Percentiles rank a stretch among this genome's conserved stretches.
phyloP scores from a whole-genome alignment of 2,888 invertebrate species.

The Limnephilus auricula region DNA sequence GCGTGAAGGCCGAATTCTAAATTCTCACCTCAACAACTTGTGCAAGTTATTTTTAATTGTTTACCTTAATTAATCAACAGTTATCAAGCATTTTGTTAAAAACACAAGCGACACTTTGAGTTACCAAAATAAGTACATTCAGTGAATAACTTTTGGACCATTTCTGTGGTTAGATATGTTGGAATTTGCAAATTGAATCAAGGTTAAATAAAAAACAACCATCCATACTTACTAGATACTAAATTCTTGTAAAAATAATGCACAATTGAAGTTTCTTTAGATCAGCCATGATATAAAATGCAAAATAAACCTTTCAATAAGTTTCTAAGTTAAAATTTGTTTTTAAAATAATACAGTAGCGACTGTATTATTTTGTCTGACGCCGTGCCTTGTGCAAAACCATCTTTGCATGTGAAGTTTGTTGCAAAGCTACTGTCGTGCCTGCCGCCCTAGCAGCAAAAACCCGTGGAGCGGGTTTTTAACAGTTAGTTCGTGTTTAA shows the following conservation, averaged over 20 bases:
- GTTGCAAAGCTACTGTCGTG: no score
- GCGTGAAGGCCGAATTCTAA: conserved; percentile 57
- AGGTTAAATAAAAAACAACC: background rate
- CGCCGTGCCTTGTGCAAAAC: no score
- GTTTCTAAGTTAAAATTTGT: no score
- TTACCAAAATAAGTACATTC: conserved; percentile 21
- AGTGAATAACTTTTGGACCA: conserved; percentile 28
- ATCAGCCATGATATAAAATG: background rate
- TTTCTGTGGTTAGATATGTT: conserved; percentile 38
- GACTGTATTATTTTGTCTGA: no score
- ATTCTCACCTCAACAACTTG: conserved; percentile 61
- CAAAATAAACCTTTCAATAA: background rate
- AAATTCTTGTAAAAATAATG: background rate
- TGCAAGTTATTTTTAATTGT: conserved; percentile 53
- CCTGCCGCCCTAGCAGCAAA: no score
- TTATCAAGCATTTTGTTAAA: conserved; percentile 49
- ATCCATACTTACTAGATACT: background rate
- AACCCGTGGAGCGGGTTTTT: no score
- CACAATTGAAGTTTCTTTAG: background rate
- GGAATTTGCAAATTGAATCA: conserved; percentile 7
- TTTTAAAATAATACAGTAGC: no score
- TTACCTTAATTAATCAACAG: conserved; percentile 62
- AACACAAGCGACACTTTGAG: conserved; percentile 43
- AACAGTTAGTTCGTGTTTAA: no score
- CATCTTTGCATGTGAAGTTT: no score